Conservation (phyloP, 2,888 invertebrate genomes). For the Pomacea canaliculata region DNA sequence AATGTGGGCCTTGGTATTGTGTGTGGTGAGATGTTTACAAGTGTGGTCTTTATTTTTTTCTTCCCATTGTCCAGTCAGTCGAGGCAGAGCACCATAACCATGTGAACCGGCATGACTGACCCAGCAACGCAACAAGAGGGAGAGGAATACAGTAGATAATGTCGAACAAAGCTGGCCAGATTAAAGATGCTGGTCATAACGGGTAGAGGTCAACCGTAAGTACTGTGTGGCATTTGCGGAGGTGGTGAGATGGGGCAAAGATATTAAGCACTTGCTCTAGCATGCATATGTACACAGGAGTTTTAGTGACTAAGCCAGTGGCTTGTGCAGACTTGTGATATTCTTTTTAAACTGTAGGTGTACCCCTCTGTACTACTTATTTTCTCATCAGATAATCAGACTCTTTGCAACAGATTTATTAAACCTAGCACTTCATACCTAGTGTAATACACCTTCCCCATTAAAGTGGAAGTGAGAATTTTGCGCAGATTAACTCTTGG, state of each 20-base stretch:
- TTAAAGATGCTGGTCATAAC: slow-evolving; percentile 14
- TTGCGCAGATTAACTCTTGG: too few relatives aligned
- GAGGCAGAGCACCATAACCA: slow-evolving; percentile 20
- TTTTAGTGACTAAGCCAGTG: not conserved
- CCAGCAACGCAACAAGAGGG: slow-evolving; percentile 39
- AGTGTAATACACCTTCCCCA: too few relatives aligned
- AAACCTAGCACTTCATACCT: too few relatives aligned
- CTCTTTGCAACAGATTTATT: too few relatives aligned
- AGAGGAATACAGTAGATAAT: slow-evolving; percentile 37
- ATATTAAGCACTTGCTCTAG: not conserved
- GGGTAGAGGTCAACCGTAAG: slow-evolving; percentile 26
- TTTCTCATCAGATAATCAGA: too few relatives aligned
- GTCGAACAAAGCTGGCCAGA: slow-evolving; percentile 14
- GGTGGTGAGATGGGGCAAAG: slow-evolving; percentile 25
- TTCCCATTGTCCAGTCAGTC: slow-evolving; percentile 24
- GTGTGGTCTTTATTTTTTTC: slow-evolving; percentile 6
- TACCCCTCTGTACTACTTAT: too few relatives aligned
- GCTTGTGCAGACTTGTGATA: too few relatives aligned
- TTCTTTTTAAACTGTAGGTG: too few relatives aligned
- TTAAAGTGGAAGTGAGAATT: too few relatives aligned
- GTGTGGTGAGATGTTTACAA: too few relatives aligned
- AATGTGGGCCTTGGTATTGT: not conserved
- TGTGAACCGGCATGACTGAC: slow-evolving; percentile 57
- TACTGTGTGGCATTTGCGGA: slow-evolving; percentile 29
- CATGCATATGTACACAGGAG: slow-evolving; percentile 5